Evolutionary conservation across 1,140 invertebrate species (phyloP), one percentile per base, ranked within the genome.

Genomic region (Brachionus rotundiformis): DNA sequence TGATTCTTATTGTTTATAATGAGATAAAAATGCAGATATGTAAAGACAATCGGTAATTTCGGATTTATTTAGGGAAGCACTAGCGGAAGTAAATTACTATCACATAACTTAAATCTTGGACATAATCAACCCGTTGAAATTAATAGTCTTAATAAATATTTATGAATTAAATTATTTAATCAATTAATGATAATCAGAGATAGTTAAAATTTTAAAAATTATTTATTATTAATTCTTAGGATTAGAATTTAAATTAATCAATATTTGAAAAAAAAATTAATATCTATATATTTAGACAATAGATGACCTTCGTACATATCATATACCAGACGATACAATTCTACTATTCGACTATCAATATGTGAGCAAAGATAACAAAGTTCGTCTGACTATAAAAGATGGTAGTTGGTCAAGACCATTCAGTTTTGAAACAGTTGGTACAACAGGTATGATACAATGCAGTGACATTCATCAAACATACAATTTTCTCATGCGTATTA

Each of bases 391-490:
- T 0, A 63, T 59, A 1, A 59, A 59, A 63, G 29, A 63, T n/a
- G 76, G 76, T 13, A 59, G 59, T 39, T 79, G 31, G 23, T 79
- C 76, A 1, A 23, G 7, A 3, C 7, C 76, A 5, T 79, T 79
- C 25, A 79, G 76, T 13, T 79, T 79, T 39, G 76, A 79, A 63
- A 63, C 76, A 63, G 76, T 41, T 31, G 76, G 76, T 39, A 79
- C 76, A 5, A 79, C 76, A 59, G 76, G 76, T 25, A 79, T 79
- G 76, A 59, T 79, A 3, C 47, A 79, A n/a, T 79, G 76, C 33
- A 59, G 16, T 3, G 76, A 79, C 23, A 31, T 19, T 11, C 7
- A 27, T 11, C 76, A 39, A 59, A 59, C 47, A 31, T 79, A 79
- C 13, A 79, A 79, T n/a, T 79, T 79, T 25, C 25, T 79, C 4